Percentiles rank a stretch among this genome's conserved stretches.
phyloP scores from a whole-genome alignment of 2,113 vertebrate genomes.

The Semicossyphus pulcher region DNA sequence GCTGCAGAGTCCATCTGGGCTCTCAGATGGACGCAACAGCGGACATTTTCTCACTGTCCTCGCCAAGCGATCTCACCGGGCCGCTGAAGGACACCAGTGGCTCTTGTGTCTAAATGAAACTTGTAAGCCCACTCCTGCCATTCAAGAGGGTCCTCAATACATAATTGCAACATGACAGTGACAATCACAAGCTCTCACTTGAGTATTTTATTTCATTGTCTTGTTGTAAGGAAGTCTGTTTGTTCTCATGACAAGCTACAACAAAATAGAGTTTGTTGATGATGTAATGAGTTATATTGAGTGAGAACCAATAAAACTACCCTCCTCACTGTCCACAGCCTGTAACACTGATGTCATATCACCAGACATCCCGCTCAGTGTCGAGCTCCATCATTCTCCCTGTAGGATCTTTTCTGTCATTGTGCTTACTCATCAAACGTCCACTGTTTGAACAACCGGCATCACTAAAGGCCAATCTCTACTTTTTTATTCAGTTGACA shows the following conservation, averaged over 20 bases:
- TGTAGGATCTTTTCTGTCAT: conserved; percentile 30
- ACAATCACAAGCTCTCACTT: neutral
- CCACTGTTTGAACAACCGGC: conserved; percentile 58
- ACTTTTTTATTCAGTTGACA: conserved; percentile 72
- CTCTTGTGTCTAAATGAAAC: conserved; percentile 34
- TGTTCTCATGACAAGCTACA: neutral
- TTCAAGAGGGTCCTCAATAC: conserved; percentile 15
- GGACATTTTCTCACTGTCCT: conserved; percentile 56
- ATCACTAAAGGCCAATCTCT: conserved; percentile 75
- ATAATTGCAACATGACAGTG: conserved; percentile 11
- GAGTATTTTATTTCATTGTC: neutral
- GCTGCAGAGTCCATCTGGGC: conserved; percentile 77
- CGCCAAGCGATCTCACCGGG: conserved; percentile 14
- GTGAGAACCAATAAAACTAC: neutral
- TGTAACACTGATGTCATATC: conserved; percentile 20
- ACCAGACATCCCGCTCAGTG: conserved; percentile 22
- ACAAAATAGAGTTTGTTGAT: neutral
- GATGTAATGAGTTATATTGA: neutral
- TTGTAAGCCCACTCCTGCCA: conserved; percentile 1
- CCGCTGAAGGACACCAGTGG: conserved; percentile 31
- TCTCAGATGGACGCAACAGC: conserved; percentile 49
- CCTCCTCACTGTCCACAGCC: neutral
- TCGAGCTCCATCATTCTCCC: conserved; percentile 19
- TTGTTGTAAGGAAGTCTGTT: neutral
- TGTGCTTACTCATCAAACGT: conserved; percentile 56